A percentile compares a stretch with the other conserved stretches of the same genome.
Conservation (phyloP, 2,888 invertebrate genomes). For the Cantharis lateralis region DNA sequence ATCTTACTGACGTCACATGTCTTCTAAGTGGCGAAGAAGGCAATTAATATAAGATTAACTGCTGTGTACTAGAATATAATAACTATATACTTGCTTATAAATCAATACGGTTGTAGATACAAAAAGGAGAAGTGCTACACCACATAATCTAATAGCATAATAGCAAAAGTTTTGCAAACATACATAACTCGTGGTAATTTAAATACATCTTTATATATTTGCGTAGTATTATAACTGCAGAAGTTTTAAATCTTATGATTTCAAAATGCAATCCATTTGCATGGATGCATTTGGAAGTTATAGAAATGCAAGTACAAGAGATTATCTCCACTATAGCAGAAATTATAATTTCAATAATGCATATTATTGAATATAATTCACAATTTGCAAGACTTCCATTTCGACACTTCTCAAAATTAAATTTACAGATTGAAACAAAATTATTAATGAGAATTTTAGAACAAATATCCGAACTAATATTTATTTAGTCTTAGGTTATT, state of each 20-base stretch:
- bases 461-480: not conserved
- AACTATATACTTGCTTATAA: not conserved
- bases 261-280: not conserved
- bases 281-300: not conserved
- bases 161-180: not conserved
- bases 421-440: not conserved
- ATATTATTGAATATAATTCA: no score
- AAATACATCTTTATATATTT: not conserved
- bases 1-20: not conserved
- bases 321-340: no score
- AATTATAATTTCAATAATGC: no score
- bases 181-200: not conserved
- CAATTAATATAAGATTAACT: not conserved
- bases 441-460: not conserved
- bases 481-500: not conserved
- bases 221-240: not conserved
- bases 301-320: not conserved
- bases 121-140: not conserved
- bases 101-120: not conserved
- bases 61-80: not conserved
- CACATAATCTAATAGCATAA: not conserved
- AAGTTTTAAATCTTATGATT: not conserved
- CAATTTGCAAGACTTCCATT: not conserved
- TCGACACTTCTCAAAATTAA: not conserved
- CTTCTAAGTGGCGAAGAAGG: not conserved